Evolutionary conservation across 2,888 invertebrate species (phyloP).

Genomic region (Acronicta leporina): DNA sequence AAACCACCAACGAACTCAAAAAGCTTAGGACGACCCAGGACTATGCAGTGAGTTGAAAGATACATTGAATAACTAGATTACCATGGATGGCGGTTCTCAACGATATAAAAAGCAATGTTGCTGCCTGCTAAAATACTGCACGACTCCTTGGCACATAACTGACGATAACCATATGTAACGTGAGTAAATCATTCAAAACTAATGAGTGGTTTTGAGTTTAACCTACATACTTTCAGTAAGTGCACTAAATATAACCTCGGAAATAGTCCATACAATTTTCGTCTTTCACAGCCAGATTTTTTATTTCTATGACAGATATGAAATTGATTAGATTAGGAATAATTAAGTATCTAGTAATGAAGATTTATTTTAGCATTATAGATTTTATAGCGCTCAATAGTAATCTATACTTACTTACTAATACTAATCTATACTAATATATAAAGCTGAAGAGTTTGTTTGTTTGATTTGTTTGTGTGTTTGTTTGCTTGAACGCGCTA

Average conservation of each 20-base stretch:
- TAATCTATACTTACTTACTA: too few relatives aligned
- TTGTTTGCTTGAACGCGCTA: too few relatives aligned
- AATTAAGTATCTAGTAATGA: too few relatives aligned
- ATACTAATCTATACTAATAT: too few relatives aligned
- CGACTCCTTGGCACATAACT: conserved; percentile 36
- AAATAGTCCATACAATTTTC: too few relatives aligned
- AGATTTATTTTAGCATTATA: too few relatives aligned
- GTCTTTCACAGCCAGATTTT: too few relatives aligned
- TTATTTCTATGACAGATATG: not conserved
- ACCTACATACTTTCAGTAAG: conserved; percentile 36
- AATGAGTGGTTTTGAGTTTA: conserved; percentile 30
- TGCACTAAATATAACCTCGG: conserved; percentile 28
- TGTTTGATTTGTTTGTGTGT: too few relatives aligned
- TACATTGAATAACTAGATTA: not conserved
- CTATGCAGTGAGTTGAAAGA: not conserved
- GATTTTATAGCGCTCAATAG: too few relatives aligned
- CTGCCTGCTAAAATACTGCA: conserved; percentile 6
- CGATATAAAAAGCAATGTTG: not conserved
- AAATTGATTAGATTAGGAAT: not conserved
- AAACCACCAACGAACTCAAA: too few relatives aligned
- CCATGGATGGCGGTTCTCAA: not conserved
- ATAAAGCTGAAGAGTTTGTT: too few relatives aligned
- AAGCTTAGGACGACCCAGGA: too few relatives aligned
- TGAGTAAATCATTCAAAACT: conserved; percentile 34
- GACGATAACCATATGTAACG: conserved; percentile 29